These are phyloP conservation scores for Alligator sinensis DNA, from an alignment of 2,113 vertebrate species.

Conservation along the genomic window DNA sequence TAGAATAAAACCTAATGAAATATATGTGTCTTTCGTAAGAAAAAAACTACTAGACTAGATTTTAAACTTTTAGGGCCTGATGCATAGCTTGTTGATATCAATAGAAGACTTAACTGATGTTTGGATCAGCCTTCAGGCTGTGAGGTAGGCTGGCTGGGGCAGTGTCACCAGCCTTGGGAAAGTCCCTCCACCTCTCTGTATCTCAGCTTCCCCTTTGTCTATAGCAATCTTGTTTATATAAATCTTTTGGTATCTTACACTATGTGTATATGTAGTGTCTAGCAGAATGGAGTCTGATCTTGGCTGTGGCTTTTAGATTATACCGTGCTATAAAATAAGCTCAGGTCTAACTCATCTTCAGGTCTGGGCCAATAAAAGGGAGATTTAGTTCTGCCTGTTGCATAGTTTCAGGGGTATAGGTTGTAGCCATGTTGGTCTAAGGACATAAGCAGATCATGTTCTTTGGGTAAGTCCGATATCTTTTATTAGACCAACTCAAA, in stretches of 20 bases:
- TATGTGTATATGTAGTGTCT: neutral
- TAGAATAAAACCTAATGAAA: neutral
- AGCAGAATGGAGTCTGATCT: neutral
- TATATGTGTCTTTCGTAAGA: neutral
- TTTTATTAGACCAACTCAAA: no score
- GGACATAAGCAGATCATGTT: no score
- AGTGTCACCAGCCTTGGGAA: neutral
- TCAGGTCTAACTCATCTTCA: neutral
- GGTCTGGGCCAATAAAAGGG: no score
- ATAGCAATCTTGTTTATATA: neutral
- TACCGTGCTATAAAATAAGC: no score
- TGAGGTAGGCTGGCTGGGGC: neutral
- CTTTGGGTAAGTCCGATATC: no score
- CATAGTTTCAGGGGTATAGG: no score
- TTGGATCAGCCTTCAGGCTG: neutral
- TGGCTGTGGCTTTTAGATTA: neutral
- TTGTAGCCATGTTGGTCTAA: no score
- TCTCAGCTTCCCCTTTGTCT: neutral
- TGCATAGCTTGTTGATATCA: neutral
- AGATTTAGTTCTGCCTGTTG: no score
- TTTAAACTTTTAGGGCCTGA: neutral
- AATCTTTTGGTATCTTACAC: neutral
- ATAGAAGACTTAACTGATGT: neutral
- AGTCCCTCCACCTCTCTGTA: neutral
- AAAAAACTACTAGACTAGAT: neutral